Evolutionary conservation across 2,888 invertebrate genomes (phyloP), one percentile per base, ranked within the genome.

Genomic region (Diadegma fenestrale): DNA sequence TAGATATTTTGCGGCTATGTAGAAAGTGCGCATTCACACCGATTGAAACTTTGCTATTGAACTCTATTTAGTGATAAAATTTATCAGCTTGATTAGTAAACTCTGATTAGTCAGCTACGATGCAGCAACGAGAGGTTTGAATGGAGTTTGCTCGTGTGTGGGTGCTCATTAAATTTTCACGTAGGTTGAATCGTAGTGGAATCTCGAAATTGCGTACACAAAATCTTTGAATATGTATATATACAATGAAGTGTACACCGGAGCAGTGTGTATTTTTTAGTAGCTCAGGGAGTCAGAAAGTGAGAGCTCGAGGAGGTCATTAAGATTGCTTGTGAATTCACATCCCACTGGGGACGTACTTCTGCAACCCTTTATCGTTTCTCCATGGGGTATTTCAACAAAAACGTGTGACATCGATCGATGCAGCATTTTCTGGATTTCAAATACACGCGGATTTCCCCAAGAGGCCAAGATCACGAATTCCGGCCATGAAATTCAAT

Each of bases 141-240:
- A 75, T 33, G 43, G n/a, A 61, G 63, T 2, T 75, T 41, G n/a
- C 10, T 43, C n/a, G 45, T 43, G 33, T 79, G 33, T 45, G 51
- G 61, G 41, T 68, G 48, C 61, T 71, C 66, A 75, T 75, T 85
- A 73, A 78, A 69, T 75, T 48, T 75, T 26, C 61, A 45, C 73
- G 19, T 37, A n/a, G 61, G 45, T 75, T 45, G 45, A 61, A 45
- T 41, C 73, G 45, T 61, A 45, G 17, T 33, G n/a, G 73, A 63
- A n/a, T 75, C 22, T 75, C 26, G 14, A 12, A 26, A 22, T 26
- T 26, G 26, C 26, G 41, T 61, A 45, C 19, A 61, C n/a, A 22
- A 33, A 66, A 10, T 51, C 30, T 7, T 41, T n/a, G 19, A 66
- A 66, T 43, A 43, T 12, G 26, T 71, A 10, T 12, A 71, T 64